Conservation (phyloP, 2,113 vertebrate genomes). For the Verasper variegatus region DNA sequence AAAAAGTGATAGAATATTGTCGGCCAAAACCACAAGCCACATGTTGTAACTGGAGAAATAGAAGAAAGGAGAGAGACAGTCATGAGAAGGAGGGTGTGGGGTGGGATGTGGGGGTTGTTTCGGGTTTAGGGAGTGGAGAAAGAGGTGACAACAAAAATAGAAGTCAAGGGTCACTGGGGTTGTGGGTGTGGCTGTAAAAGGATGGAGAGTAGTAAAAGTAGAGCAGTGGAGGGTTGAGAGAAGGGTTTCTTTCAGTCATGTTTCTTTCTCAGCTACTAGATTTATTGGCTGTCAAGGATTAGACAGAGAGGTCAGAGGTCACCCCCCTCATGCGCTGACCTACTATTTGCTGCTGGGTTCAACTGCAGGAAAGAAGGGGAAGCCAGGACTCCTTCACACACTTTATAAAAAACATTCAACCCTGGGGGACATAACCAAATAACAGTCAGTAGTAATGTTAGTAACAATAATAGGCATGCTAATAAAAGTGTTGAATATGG, state of each 20-base stretch:
- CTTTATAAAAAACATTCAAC: slow-evolving; percentile 24
- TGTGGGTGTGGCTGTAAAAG: slow-evolving; percentile 4
- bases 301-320: slow-evolving; percentile 38
- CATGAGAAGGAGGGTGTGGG: background rate
- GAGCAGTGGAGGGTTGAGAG: background rate
- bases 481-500: no score
- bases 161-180: slow-evolving; percentile 8
- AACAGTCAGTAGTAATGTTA: background rate
- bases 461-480: background rate
- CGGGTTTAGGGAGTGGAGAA: slow-evolving; percentile 1
- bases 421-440: background rate
- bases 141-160: no score
- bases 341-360: slow-evolving; percentile 13
- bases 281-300: slow-evolving; percentile 54
- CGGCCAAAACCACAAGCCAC: background rate
- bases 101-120: background rate
- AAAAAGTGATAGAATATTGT: background rate
- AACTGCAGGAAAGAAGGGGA: background rate
- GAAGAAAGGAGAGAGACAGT: background rate
- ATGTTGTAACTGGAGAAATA: background rate
- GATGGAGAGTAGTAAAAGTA: slow-evolving; percentile 13
- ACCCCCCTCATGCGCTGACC: slow-evolving; percentile 18
- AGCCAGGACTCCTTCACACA: slow-evolving; percentile 10
- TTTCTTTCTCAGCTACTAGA: slow-evolving; percentile 36
- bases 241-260: slow-evolving; percentile 14